These are phyloP conservation scores for Echiichthys vipera DNA, from an alignment of 2,797 vertebrate species.

Conservation along the genomic window DNA sequence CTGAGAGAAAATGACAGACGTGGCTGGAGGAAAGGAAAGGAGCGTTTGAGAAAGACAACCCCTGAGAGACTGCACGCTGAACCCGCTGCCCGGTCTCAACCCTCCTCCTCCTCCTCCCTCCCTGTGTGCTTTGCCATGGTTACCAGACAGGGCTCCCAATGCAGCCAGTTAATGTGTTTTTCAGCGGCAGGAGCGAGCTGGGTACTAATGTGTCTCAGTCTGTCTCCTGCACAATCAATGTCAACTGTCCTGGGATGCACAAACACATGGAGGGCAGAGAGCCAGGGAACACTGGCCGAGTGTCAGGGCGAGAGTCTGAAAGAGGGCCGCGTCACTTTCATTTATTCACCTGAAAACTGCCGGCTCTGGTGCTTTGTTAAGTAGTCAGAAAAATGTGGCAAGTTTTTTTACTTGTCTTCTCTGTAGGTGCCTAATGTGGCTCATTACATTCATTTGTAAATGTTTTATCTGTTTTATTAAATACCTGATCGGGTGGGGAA, in stretches of 20 bases:
- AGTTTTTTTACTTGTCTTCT: background rate
- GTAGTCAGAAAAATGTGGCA: background rate
- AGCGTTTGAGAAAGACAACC: conserved; percentile 74
- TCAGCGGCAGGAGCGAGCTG: conserved; percentile 78
- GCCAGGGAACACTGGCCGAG: conserved; percentile 63
- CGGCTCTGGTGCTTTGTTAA: background rate
- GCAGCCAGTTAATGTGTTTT: conserved; percentile 86
- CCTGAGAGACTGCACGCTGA: conserved; percentile 76
- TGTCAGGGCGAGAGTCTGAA: conserved; percentile 41
- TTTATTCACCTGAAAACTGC: conserved; percentile 51
- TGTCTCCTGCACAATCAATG: conserved; percentile 83
- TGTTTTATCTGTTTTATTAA: background rate
- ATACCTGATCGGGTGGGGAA: background rate
- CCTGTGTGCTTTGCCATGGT: conserved; percentile 83
- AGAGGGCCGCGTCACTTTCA: conserved; percentile 38
- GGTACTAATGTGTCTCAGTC: conserved; percentile 82
- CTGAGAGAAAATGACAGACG: conserved; percentile 70
- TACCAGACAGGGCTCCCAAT: conserved; percentile 85
- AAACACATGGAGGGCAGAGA: conserved; percentile 65
- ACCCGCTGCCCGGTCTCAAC: conserved; percentile 77
- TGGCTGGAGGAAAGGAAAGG: conserved; percentile 70
- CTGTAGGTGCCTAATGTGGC: background rate
- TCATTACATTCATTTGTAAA: background rate
- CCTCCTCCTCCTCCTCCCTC: conserved; percentile 52
- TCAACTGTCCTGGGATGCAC: conserved; percentile 80